Percentiles rank a stretch among this genome's conserved stretches.
phyloP scores from a whole-genome alignment of 2,113 vertebrate species.

The Meleagris gallopavo region DNA sequence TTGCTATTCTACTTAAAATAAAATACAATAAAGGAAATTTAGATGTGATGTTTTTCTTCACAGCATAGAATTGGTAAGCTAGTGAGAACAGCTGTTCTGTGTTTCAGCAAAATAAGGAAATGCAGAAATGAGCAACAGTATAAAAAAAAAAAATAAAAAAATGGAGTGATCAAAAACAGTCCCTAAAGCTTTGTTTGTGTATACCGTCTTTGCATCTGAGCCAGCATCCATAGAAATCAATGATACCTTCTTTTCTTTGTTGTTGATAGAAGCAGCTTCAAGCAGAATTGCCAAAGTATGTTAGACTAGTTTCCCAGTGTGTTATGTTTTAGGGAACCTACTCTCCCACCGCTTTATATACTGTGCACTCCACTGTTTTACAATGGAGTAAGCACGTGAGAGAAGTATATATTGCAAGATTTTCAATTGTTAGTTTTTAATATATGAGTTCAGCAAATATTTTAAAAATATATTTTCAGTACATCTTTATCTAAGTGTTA shows the following conservation, averaged over 20 bases:
- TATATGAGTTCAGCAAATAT: neutral
- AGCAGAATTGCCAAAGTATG: constrained; percentile 42
- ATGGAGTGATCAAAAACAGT: constrained; percentile 20
- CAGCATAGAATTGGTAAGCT: constrained; percentile 7
- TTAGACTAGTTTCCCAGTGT: neutral
- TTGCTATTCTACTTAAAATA: neutral
- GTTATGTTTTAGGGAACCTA: neutral
- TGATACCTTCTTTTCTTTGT: constrained; percentile 26
- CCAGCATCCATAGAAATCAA: constrained; percentile 38
- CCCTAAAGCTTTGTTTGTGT: constrained; percentile 45
- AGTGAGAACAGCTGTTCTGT: constrained; percentile 45
- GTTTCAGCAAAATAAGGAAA: constrained; percentile 43
- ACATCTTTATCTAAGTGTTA: neutral
- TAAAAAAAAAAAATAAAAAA: neutral
- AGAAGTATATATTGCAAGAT: neutral
- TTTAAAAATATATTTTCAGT: neutral
- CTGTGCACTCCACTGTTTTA: neutral
- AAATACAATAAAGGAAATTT: neutral
- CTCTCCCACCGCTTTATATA: neutral
- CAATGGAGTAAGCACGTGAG: neutral
- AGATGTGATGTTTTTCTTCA: neutral
- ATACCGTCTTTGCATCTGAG: constrained; percentile 10
- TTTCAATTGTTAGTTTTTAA: neutral
- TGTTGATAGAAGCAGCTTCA: constrained; percentile 43
- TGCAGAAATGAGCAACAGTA: neutral